A percentile compares a stretch with the other conserved stretches of the same genome.
These are phyloP conservation scores for Neopipo cinnamomea DNA, from an alignment of 2,113 vertebrate genomes.

Conservation along the genomic window DNA sequence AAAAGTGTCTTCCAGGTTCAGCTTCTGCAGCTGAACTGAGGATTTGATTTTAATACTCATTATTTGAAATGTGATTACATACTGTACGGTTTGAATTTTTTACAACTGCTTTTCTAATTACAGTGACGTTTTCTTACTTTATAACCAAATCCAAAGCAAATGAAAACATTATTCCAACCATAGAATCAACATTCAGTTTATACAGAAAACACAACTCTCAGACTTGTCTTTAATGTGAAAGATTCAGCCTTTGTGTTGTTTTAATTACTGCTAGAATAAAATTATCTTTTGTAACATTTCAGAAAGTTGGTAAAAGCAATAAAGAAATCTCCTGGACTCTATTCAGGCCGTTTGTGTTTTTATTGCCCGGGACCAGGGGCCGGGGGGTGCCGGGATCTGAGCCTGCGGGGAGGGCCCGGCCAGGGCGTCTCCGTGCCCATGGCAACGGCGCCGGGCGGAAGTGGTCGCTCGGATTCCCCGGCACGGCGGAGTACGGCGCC, in stretches of 20 bases:
- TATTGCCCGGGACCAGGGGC: rapidly evolving
- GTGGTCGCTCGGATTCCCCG: not conserved
- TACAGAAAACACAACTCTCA: slow-evolving; percentile 44
- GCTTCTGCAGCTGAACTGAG: slow-evolving; percentile 58
- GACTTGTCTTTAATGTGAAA: slow-evolving; percentile 66
- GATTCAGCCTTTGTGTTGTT: slow-evolving; percentile 72
- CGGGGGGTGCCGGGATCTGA: not conserved
- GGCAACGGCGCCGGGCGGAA: not conserved
- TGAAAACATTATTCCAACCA: slow-evolving; percentile 51
- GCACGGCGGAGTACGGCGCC: not conserved
- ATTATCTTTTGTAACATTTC: slow-evolving; percentile 81
- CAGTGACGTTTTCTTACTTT: slow-evolving; percentile 64
- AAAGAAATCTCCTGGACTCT: slow-evolving; percentile 78
- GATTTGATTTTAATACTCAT: slow-evolving; percentile 69
- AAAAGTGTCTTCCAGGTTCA: slow-evolving; percentile 71
- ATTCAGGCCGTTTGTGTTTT: not conserved
- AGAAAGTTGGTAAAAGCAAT: slow-evolving; percentile 85
- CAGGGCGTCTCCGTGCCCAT: not conserved
- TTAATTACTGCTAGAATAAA: slow-evolving; percentile 69
- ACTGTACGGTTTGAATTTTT: slow-evolving; percentile 68
- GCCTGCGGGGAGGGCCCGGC: not conserved
- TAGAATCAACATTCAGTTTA: slow-evolving; percentile 60
- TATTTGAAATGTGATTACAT: slow-evolving; percentile 64
- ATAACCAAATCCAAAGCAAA: slow-evolving; percentile 71
- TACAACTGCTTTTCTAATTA: slow-evolving; percentile 76